A percentile compares a stretch with the other conserved stretches of the same genome.
These are phyloP conservation scores for Ceratoteleas bidentatus DNA, from an alignment of 1,140 invertebrate species.

Conservation along the genomic window DNA sequence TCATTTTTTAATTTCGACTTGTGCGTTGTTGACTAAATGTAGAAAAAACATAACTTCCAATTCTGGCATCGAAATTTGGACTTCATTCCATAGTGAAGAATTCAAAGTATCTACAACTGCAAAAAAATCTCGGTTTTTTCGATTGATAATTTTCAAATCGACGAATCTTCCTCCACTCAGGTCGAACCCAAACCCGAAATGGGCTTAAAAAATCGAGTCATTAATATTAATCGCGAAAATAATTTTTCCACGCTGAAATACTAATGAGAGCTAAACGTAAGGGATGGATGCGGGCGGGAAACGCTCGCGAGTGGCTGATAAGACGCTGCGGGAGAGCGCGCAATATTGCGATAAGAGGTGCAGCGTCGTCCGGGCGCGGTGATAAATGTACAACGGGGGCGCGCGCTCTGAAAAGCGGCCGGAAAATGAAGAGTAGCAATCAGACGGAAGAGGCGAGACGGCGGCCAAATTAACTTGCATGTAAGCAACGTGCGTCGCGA, in stretches of 20 bases:
- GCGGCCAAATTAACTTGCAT: slow-evolving; percentile 42
- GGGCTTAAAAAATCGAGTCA: slow-evolving; percentile 34
- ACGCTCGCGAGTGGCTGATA: slow-evolving; percentile 67
- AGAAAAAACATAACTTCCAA: no score
- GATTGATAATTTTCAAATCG: no score
- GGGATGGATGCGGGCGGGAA: slow-evolving; percentile 45
- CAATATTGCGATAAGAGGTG: slow-evolving; percentile 74
- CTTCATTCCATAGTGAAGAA: no score
- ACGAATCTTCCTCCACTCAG: background rate
- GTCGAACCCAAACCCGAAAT: background rate
- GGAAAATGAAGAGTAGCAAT: slow-evolving; percentile 60
- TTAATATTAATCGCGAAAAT: slow-evolving; percentile 42
- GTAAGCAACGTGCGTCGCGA: slow-evolving; percentile 1
- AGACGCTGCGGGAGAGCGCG: slow-evolving; percentile 64
- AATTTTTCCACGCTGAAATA: slow-evolving; percentile 44
- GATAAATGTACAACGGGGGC: slow-evolving; percentile 70
- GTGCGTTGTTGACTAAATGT: no score
- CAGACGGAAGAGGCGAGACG: slow-evolving; percentile 34
- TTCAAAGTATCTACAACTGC: no score
- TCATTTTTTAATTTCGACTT: no score
- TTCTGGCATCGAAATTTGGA: no score
- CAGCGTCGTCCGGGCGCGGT: slow-evolving; percentile 45
- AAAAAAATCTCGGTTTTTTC: no score
- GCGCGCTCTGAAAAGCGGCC: slow-evolving; percentile 29
- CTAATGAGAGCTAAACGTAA: slow-evolving; percentile 45